Conservation (phyloP, 1,140 invertebrate genomes). For the Dinoponera quadriceps region DNA sequence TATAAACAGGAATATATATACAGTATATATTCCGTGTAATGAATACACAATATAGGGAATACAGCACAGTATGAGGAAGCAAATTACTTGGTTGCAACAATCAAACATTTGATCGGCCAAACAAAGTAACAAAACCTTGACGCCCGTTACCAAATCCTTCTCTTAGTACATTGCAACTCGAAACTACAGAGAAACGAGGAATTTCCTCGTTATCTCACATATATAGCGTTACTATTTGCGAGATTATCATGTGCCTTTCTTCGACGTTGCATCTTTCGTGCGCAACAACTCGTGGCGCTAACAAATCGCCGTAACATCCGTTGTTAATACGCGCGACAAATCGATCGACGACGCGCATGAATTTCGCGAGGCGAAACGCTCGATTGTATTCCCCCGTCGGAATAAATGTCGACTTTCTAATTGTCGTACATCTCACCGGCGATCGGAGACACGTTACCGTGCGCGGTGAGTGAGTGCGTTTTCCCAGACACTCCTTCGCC, state of each 20-base stretch:
- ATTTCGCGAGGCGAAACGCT: slow-evolving; percentile 9
- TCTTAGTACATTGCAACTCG: no score
- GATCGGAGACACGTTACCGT: slow-evolving; percentile 45
- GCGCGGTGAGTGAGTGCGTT: slow-evolving; percentile 75
- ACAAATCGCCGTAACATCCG: slow-evolving; percentile 2
- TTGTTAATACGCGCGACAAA: not conserved
- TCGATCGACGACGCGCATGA: not conserved
- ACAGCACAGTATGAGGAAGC: no score
- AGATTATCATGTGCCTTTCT: not conserved
- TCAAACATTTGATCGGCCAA: no score
- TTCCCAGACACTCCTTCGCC: slow-evolving; percentile 82
- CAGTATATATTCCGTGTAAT: no score
- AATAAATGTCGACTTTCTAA: slow-evolving; percentile 64
- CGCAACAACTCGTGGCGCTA: not conserved
- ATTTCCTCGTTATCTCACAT: no score
- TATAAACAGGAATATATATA: no score
- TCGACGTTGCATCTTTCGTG: not conserved
- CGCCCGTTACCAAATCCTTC: no score
- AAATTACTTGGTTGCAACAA: no score
- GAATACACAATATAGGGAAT: no score
- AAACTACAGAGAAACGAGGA: no score
- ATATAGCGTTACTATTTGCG: no score
- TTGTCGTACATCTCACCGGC: slow-evolving; percentile 47
- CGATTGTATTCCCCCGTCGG: not conserved
- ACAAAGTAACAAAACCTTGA: no score